Conservation (phyloP, 2,113 vertebrate genomes). For the Leptobrachium ailaonicum region DNA sequence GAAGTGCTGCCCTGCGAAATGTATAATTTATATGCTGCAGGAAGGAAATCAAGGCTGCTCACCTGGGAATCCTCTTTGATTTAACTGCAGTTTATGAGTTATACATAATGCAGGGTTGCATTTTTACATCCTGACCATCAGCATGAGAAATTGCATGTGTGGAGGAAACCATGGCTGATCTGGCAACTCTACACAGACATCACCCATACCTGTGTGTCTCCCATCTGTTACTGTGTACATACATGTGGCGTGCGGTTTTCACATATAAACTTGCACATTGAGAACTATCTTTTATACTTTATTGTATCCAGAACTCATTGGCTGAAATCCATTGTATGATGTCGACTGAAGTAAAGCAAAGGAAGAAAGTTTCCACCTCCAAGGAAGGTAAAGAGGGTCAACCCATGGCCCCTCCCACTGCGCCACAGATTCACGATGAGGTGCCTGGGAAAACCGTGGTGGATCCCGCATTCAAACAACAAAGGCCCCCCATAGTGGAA, state of each 20-base stretch:
- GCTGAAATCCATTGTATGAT: not conserved
- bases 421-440: not conserved
- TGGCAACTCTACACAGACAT: too few species aligned
- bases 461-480: not conserved
- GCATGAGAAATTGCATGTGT: too few species aligned
- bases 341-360: constrained; percentile 39
- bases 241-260: not conserved
- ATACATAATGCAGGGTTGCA: too few species aligned
- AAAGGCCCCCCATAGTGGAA: not conserved
- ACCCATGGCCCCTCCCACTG: not conserved
- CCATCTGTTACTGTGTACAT: not conserved
- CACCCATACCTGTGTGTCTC: too few species aligned
- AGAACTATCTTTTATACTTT: too few species aligned
- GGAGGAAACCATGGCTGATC: too few species aligned
- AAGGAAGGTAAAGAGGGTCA: constrained; percentile 9
- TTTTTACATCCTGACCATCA: too few species aligned
- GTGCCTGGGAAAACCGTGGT: not conserved
- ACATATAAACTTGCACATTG: not conserved
- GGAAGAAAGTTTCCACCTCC: constrained; percentile 18
- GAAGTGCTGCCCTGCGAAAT: too few species aligned
- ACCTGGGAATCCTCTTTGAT: too few species aligned
- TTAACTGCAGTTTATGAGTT: too few species aligned
- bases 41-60: too few species aligned
- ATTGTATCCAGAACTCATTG: not conserved
- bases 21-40: too few species aligned